phyloP scores from a whole-genome alignment of 2,113 vertebrate genomes.

The Melozone crissalis region DNA sequence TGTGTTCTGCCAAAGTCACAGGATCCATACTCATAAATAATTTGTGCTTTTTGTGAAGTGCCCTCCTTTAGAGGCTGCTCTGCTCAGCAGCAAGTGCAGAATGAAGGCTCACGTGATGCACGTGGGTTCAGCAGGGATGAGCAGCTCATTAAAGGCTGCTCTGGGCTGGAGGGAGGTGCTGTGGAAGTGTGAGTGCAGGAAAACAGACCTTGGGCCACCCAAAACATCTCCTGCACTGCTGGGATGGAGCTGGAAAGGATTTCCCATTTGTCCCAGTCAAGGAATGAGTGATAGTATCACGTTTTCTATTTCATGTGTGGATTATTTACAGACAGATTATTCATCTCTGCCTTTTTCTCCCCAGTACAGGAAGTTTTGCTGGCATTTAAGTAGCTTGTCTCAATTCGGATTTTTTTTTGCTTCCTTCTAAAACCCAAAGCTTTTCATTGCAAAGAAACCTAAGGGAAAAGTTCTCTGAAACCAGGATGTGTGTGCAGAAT shows the following conservation, averaged over 20 bases:
- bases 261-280: background rate
- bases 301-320: background rate
- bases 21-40: slow-evolving; percentile 11
- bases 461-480: background rate
- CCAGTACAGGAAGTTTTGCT: background rate
- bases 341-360: background rate
- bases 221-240: background rate
- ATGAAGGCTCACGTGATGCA: background rate
- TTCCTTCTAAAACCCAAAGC: background rate
- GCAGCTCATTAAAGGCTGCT: background rate
- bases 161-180: background rate
- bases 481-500: background rate
- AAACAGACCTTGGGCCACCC: background rate
- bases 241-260: background rate
- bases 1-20: background rate
- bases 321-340: background rate
- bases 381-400: background rate
- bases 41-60: background rate
- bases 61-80: background rate
- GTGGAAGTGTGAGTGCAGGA: background rate
- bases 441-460: background rate
- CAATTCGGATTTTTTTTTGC: background rate
- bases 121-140: background rate
- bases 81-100: background rate
- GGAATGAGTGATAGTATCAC: background rate